Percentiles rank a stretch among this genome's conserved stretches.
Conservation (phyloP, 2,797 vertebrate species). For the Lepilemur septentrionalis region DNA sequence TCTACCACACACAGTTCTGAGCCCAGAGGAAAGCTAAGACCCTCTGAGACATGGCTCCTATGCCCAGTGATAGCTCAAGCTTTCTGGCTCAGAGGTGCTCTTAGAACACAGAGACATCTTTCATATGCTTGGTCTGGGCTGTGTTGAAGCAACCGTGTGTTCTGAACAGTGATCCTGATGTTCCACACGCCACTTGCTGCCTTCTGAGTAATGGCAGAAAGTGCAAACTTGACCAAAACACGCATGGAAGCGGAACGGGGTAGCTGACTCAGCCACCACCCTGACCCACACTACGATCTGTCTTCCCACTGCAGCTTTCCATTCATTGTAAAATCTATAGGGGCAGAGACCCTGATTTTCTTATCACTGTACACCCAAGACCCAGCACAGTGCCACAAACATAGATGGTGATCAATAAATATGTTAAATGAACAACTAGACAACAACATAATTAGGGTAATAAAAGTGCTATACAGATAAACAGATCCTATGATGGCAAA, state of each 20-base stretch:
- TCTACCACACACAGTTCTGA: background rate
- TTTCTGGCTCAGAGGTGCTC: background rate
- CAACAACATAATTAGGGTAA: background rate
- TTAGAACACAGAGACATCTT: background rate
- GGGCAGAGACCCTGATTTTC: background rate
- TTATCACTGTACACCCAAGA: background rate
- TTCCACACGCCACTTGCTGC: background rate
- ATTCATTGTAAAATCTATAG: accelerated
- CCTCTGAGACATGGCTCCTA: too few species aligned
- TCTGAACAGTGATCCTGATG: background rate
- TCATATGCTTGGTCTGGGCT: background rate
- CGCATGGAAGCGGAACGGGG: background rate
- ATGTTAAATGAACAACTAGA: background rate
- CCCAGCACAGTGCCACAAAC: background rate
- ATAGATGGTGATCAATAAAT: background rate
- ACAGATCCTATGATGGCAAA: background rate
- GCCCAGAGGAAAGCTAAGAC: background rate
- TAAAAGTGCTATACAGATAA: background rate
- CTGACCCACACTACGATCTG: background rate
- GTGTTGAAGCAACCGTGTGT: background rate
- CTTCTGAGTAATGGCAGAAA: background rate
- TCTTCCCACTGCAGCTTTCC: background rate
- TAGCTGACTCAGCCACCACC: background rate
- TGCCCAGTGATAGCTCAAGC: background rate
- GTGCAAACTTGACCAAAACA: background rate